Evolutionary conservation across 2,888 invertebrate species (phyloP), one percentile per base, ranked within the genome.

Genomic region (Agrotis exclamationis): DNA sequence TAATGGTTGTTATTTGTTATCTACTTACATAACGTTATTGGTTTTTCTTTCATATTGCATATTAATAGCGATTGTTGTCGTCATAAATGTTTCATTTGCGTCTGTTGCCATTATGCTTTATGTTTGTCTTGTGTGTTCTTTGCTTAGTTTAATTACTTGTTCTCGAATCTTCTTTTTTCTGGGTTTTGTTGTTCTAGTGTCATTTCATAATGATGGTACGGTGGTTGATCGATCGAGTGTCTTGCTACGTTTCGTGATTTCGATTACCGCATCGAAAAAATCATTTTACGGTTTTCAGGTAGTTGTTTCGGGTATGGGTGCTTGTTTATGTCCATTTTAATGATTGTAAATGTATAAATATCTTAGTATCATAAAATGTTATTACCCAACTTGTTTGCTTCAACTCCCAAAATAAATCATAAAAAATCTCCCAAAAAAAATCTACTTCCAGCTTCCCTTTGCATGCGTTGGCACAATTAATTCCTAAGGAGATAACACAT

Each of bases 1-100:
- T 69, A 59, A 68, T 62, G 22, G 54, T 28, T 47, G 50, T 58
- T 28, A 72, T 71, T 76, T 78, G 58, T 71, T 63, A 78, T 58
- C 20, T 60, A 63, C 51, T 24, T 60, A 63, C 56, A 20, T 63
- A 39, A 56, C 13, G 24, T 39, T 79, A 79, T 77, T 68, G 48
- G 24, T 44, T 54, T 67, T 69, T 62, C 48, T 53, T 11, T 0
- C 16, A 24, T 48, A 24, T 3, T 53, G 24, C 18, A 53, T 62
- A 62, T 64, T 79, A 60, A 56, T 64, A 65, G 20, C 6, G 11
- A 51, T 20, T 58, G 18, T 20, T 58, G 18, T 54, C n/a, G 24
- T n/a, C 24, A 54, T 71, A 53, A 39, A 39, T 39, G 39, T 44
- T 48, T 47, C 0, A 45, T 62, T 71, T 16, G 24, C 6, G 70